Evolutionary conservation across 2,888 invertebrate species (phyloP).

Genomic region (Nasonovia ribisnigri): DNA sequence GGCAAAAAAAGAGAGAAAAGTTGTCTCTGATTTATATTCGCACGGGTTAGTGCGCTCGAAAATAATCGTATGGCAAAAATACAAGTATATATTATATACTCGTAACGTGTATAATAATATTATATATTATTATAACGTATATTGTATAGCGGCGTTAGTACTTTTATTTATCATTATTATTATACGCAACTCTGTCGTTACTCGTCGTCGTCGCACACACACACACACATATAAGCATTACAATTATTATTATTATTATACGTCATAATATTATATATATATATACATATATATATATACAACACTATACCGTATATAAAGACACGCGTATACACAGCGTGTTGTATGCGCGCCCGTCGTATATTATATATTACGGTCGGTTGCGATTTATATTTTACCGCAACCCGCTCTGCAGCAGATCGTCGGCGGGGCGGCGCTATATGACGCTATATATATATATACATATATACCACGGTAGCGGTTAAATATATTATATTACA

Average conservation of each 20-base stretch:
- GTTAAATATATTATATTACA: constrained; percentile 6
- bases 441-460: neutral
- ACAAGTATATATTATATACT: constrained; percentile 28
- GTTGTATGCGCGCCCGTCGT: neutral
- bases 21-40: constrained; percentile 55
- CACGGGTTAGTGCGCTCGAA: constrained; percentile 53
- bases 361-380: neutral
- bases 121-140: neutral
- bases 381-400: constrained; percentile 26
- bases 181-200: constrained; percentile 28
- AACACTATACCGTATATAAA: neutral
- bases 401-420: neutral
- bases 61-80: constrained; percentile 21
- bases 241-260: constrained; percentile 42
- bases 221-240: neutral
- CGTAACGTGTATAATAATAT: constrained; percentile 15
- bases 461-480: constrained; percentile 8
- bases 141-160: neutral
- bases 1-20: neutral
- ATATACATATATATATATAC: constrained; percentile 1
- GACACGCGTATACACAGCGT: neutral
- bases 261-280: neutral
- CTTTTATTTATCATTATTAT: constrained; percentile 47
- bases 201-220: neutral
- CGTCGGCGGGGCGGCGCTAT: neutral